These are phyloP conservation scores for Corythoichthys haematopterus DNA, from an alignment of 2,113 vertebrate species.

Conservation along the genomic window DNA sequence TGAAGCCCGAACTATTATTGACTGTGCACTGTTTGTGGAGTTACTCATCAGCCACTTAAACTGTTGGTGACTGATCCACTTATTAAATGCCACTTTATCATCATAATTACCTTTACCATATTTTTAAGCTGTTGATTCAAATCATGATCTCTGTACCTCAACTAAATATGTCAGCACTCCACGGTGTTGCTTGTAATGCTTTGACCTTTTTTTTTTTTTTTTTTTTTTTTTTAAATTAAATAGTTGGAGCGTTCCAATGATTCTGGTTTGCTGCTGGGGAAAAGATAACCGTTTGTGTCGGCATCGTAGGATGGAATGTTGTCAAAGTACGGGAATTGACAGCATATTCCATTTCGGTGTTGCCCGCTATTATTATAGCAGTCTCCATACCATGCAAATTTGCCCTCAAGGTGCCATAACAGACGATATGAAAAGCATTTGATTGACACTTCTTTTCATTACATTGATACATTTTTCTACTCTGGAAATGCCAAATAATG, in stretches of 20 bases:
- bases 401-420: no score
- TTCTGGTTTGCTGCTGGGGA: no score
- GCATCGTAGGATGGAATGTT: no score
- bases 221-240: not conserved
- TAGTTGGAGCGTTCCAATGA: not conserved
- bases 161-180: conserved; percentile 21
- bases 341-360: no score
- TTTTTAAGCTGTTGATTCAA: conserved; percentile 40
- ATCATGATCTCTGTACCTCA: conserved; percentile 26
- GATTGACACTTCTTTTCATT: no score
- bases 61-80: conserved; percentile 43
- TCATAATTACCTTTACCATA: conserved; percentile 56
- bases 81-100: conserved; percentile 50
- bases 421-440: no score
- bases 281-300: no score
- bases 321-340: no score
- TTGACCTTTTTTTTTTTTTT: conserved; percentile 14
- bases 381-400: no score
- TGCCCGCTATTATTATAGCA: no score
- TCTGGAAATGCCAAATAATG: no score
- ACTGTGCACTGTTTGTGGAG: conserved; percentile 18
- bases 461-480: no score
- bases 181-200: conserved; percentile 17
- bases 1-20: conserved; percentile 9
- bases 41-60: conserved; percentile 28